Base-by-base conservation (phyloP, 2,888 invertebrate genomes). In the Entomobrya proxima region DNA sequence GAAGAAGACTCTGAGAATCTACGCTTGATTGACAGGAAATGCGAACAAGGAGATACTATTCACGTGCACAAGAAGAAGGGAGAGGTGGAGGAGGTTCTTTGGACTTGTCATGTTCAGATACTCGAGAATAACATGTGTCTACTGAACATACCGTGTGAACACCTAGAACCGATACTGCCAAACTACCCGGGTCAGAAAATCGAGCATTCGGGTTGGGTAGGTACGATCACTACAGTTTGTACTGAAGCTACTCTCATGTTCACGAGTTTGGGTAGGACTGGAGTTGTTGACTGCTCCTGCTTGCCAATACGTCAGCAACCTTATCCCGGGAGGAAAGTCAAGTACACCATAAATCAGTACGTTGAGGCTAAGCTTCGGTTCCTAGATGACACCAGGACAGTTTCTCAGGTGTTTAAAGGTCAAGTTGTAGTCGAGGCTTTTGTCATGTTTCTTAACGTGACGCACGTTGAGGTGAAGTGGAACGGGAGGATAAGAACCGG, bases 161-260 rank as follows among this genome's bases (percentile, higher is more conserved):
- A 58, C 2, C 82, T 86, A 11, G 74, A 86, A 15, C 86, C 82
- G 1, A 32, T 86, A 6, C 15, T 86, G n/a, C 72, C 86, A 3
- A 55, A 77, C 77, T 55, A 81, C 58, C 21, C 50, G 18, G 81
- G 81, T n/a, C 76, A 86, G 15, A 67, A 69, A 30, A n/a, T 86
- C 0, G 81, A 86, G 44, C 11, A 64, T 5, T 24, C 52, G n/a
- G 77, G 72, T 2, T 86, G 86, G 86, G 58, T 86, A 6, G 86
- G 86, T 1, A 76, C 77, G 11, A 44, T 86, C 0, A 32, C n/a
- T 0, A 32, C 24, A 6, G 80, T 82, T 0, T 32, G 13, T 11
- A 69, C 55, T 5, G 64, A 78, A 44, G 82, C 82, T 0, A 78
- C 78, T 0, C 18, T 86, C 9, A 72, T 86, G 55, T 83, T 86